phyloP scores from a whole-genome alignment of 2,113 vertebrate genomes.

The Genyomyrus donnyi region DNA sequence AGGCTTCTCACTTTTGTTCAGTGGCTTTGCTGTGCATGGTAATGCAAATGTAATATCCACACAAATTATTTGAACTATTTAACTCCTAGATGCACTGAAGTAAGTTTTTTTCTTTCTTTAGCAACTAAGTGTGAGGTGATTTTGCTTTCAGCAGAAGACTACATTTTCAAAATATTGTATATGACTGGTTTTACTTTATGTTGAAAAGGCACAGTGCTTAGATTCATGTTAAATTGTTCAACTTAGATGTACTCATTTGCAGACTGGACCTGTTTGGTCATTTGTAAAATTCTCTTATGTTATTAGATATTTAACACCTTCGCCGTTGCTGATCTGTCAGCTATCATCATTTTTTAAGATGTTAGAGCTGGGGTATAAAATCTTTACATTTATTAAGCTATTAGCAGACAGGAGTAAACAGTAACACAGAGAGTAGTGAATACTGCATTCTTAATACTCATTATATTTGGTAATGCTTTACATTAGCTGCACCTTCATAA shows the following conservation, averaged over 20 bases:
- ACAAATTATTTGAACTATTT: not conserved
- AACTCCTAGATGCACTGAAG: not conserved
- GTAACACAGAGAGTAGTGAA: not conserved
- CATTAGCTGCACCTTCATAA: not conserved
- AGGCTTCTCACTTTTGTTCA: not conserved
- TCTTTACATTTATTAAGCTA: not conserved
- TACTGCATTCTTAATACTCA: not conserved
- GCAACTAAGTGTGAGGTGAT: not conserved
- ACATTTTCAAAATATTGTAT: not conserved
- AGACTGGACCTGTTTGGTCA: not conserved
- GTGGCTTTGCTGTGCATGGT: not conserved
- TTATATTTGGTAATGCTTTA: not conserved
- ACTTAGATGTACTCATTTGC: not conserved
- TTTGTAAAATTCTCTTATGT: not conserved
- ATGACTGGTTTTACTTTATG: not conserved
- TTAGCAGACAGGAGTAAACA: not conserved
- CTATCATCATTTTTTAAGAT: not conserved
- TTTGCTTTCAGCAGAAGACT: not conserved
- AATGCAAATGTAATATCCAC: not conserved
- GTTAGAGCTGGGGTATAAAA: not conserved
- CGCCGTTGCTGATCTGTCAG: not conserved
- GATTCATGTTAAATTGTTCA: not conserved
- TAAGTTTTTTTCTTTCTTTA: not conserved
- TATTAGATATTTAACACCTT: not conserved
- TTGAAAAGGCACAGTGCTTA: not conserved